Evolutionary conservation across 2,888 invertebrate species (phyloP).

Genomic region (Caenorhabditis japonica): DNA sequence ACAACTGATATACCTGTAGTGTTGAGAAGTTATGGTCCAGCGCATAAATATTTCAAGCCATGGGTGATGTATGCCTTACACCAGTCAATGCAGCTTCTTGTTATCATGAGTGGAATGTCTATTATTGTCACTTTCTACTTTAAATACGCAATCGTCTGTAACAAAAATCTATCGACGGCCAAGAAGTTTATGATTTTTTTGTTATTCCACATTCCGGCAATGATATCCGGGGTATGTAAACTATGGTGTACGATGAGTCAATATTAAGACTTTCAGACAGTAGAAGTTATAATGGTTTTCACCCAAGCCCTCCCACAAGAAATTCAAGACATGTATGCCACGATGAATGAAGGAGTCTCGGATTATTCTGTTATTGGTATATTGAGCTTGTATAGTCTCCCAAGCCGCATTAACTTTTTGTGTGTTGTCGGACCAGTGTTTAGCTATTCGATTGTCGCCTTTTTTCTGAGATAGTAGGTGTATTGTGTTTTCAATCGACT

Average conservation of each 20-base stretch:
- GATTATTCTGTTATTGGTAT: neutral
- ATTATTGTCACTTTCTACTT: too few species aligned
- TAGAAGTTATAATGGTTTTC: slow-evolving; percentile 24
- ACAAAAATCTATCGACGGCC: too few species aligned
- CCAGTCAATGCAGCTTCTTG: slow-evolving; percentile 15
- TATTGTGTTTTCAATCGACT: too few species aligned
- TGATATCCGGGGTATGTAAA: too few species aligned
- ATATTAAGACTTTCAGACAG: slow-evolving; percentile 14
- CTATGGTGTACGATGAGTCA: too few species aligned
- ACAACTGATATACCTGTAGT: slow-evolving; percentile 19
- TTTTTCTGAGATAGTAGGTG: slow-evolving; percentile 1
- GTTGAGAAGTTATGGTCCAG: slow-evolving; percentile 26
- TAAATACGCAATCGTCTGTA: too few species aligned
- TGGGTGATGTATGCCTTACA: slow-evolving; percentile 23
- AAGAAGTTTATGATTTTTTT: too few species aligned
- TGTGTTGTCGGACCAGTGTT: neutral
- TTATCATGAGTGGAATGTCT: too few species aligned
- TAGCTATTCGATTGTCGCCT: neutral
- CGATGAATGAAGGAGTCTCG: neutral
- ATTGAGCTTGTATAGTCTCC: neutral
- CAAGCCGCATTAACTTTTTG: neutral
- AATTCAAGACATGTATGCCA: neutral
- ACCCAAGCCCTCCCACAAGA: slow-evolving; percentile 23
- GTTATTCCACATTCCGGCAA: too few species aligned
- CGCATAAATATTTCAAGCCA: slow-evolving; percentile 6